These are phyloP conservation scores for Mechanitis mazaeus DNA, from an alignment of 2,888 invertebrate genomes.

Conservation along the genomic window DNA sequence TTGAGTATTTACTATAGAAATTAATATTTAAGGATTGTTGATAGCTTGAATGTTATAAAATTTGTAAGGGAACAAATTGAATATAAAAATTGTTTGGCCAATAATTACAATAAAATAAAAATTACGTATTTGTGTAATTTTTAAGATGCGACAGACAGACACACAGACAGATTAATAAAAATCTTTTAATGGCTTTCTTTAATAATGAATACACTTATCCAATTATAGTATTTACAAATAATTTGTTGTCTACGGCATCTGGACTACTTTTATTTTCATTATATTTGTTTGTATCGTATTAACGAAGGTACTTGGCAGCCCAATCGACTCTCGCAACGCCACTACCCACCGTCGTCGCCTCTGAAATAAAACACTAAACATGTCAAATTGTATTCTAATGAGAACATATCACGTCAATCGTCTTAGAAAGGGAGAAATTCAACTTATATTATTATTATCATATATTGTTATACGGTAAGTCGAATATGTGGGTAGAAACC, in stretches of 20 bases:
- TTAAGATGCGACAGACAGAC: too few relatives aligned
- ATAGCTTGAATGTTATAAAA: too few relatives aligned
- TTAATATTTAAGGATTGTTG: too few relatives aligned
- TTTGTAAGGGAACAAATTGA: too few relatives aligned
- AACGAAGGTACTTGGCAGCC: conserved; percentile 85
- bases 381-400: not conserved
- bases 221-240: not conserved
- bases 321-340: conserved; percentile 80
- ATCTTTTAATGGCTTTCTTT: not conserved
- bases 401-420: too few relatives aligned
- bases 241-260: not conserved
- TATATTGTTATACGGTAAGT: too few relatives aligned
- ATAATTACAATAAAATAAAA: too few relatives aligned
- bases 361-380: conserved; percentile 39
- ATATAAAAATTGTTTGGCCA: too few relatives aligned
- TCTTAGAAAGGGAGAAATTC: too few relatives aligned
- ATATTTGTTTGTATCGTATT: conserved; percentile 25
- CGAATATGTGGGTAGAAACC: conserved; percentile 37
- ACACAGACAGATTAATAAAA: not conserved
- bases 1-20: too few relatives aligned
- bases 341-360: conserved; percentile 56
- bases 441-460: too few relatives aligned
- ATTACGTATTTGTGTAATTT: too few relatives aligned
- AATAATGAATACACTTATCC: conserved; percentile 3
- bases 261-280: not conserved